Evolutionary conservation across 2,113 vertebrate species (phyloP), one percentile per base, ranked within the genome.

Genomic region (Sapayoa aenigma): DNA sequence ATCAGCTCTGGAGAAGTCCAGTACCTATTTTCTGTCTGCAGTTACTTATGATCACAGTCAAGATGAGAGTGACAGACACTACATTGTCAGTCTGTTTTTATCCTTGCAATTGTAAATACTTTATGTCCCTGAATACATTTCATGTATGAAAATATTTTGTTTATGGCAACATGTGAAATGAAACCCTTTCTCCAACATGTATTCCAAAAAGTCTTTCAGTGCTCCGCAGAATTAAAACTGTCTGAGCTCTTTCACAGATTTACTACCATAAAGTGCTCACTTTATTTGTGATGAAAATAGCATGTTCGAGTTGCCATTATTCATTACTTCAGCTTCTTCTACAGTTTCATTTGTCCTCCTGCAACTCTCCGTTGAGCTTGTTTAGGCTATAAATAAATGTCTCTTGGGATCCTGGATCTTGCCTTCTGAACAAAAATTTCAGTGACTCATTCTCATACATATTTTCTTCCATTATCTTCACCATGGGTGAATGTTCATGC

Each of bases 341-440:
- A 71, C 96, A 86, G 75, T 95, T 97, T 73, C 86, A 88, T 90
- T 91, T 93, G 90, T 88, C 75, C 84, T 89, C 93, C 87, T 94
- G 68, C 56, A 97, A 69, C 94, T 84, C 79, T 65, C 79, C 15
- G 44, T 72, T 12, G 66, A 78, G 66, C 81, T 96, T 93, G 56
- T 50, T 82, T 9, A 71, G 52, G 84, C 97, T 98, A 97, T 97
- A 98, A 98, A 98, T 98, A 98, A 96, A 97, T 53, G 84, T 90
- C 97, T 87, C 97, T 39, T n/a, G 95, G 92, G 97, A 97, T 89
- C 25, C 78, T 95, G 91, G 91, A 93, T 97, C 66, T 94, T 97
- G 95, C 83, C 79, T 93, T 95, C 91, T 72, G 90, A 95, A 90
- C 91, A 72, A 27, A 80, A 9, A 89, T 92, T 71, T 96, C 85